Conservation (phyloP, 2,797 vertebrate genomes). For the Coluber constrictor region DNA sequence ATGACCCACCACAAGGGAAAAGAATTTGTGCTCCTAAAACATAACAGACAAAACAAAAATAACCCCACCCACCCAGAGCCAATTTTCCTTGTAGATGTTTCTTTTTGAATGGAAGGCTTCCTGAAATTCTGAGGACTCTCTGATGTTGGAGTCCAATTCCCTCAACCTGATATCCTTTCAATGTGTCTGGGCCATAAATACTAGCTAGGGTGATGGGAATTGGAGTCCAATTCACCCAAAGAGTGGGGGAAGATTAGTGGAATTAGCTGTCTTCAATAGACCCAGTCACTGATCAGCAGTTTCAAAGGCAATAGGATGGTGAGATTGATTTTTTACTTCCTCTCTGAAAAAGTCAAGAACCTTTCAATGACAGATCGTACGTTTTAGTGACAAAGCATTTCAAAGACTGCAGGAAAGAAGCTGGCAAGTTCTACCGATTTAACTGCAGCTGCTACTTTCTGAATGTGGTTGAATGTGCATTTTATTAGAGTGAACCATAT, state of each 20-base stretch:
- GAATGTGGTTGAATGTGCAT: conserved; percentile 10
- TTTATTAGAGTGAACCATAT: conserved; percentile 25
- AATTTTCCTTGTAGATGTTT: neutral
- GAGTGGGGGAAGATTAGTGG: neutral
- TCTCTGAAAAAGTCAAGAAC: neutral
- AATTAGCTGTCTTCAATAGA: conserved; percentile 1
- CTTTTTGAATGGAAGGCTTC: neutral
- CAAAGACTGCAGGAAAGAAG: conserved; percentile 5
- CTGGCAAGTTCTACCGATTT: conserved; percentile 20
- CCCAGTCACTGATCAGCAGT: neutral
- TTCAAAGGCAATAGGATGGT: conserved; percentile 15
- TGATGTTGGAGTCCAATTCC: neutral
- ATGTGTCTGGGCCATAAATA: neutral
- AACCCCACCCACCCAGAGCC: neutral
- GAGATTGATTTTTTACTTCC: neutral
- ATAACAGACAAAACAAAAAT: neutral
- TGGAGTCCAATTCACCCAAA: neutral
- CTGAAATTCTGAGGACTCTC: neutral
- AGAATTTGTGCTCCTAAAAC: conserved; percentile 20
- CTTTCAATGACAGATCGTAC: neutral
- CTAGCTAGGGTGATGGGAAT: neutral
- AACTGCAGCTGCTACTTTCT: conserved; percentile 49
- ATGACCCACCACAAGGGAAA: neutral
- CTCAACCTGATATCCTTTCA: neutral
- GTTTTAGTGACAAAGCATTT: conserved; percentile 25